phyloP scores from a whole-genome alignment of 2,113 vertebrate species.

The Pelecanoides urinatrix region DNA sequence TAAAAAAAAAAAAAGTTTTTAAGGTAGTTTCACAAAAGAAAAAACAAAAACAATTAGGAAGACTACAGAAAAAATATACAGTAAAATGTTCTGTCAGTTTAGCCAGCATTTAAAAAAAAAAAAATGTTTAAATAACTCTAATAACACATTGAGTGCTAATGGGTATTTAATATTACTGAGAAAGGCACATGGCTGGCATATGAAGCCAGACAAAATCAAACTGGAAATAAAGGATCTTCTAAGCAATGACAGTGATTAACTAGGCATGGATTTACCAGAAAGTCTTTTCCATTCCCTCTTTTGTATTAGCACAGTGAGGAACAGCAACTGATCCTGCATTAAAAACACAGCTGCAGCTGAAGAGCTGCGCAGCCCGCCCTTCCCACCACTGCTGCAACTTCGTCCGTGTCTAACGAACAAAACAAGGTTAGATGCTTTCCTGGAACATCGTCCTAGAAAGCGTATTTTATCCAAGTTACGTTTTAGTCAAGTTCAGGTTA shows the following conservation, averaged over 20 bases:
- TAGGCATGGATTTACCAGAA: not conserved
- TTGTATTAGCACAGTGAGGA: not conserved
- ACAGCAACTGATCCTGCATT: not conserved
- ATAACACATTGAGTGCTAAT: not conserved
- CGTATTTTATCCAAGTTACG: not conserved
- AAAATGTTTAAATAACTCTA: not conserved
- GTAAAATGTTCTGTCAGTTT: not conserved
- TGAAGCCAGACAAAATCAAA: not conserved
- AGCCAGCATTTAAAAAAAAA: not conserved
- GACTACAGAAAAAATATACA: not conserved
- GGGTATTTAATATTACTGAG: not conserved
- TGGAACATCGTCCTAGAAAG: not conserved
- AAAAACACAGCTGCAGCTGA: not conserved
- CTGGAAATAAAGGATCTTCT: not conserved
- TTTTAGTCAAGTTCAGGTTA: not conserved
- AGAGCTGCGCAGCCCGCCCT: fast-evolving
- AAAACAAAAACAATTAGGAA: not conserved
- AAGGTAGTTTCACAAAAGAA: not conserved
- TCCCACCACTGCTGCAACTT: not conserved
- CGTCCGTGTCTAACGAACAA: not conserved
- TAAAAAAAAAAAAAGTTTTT: not conserved
- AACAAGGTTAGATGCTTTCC: not conserved
- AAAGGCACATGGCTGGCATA: not conserved
- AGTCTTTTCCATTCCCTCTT: not conserved
- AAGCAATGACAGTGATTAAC: not conserved